phyloP scores from a whole-genome alignment of 2,113 vertebrate genomes.

The Poeciliopsis retropinna region DNA sequence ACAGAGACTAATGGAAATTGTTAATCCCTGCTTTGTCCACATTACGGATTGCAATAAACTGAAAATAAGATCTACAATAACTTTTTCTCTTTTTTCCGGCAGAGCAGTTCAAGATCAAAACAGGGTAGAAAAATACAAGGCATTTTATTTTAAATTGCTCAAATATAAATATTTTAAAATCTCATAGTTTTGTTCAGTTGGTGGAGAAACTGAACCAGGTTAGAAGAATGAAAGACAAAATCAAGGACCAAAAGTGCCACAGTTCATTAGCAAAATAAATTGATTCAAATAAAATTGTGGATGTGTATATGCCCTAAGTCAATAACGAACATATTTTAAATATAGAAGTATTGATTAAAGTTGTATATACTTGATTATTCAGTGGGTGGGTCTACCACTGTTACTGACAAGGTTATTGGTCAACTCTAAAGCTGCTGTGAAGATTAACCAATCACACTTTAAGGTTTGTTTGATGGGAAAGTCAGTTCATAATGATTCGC shows the following conservation, averaged over 20 bases:
- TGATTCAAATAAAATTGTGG: background rate
- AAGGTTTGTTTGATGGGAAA: no score
- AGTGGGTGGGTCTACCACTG: background rate
- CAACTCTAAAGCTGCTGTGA: no score
- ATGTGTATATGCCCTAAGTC: background rate
- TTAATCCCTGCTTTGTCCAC: constrained; percentile 58
- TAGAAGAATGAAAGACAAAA: background rate
- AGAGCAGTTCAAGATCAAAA: background rate
- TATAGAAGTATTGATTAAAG: background rate
- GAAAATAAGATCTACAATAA: constrained; percentile 55
- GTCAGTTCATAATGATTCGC: no score
- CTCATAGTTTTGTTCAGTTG: background rate
- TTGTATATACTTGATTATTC: background rate
- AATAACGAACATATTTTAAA: no score
- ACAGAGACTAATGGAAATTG: constrained; percentile 23
- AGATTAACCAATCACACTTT: no score
- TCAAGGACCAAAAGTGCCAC: background rate
- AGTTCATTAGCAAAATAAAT: background rate
- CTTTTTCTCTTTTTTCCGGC: background rate
- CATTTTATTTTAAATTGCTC: background rate
- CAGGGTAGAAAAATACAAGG: no score
- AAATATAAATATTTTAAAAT: background rate
- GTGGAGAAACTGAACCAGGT: background rate
- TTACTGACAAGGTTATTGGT: background rate
- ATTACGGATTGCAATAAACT: constrained; percentile 78